Evolutionary conservation across 2,888 invertebrate genomes (phyloP).

Genomic region (Nudaria mundana): DNA sequence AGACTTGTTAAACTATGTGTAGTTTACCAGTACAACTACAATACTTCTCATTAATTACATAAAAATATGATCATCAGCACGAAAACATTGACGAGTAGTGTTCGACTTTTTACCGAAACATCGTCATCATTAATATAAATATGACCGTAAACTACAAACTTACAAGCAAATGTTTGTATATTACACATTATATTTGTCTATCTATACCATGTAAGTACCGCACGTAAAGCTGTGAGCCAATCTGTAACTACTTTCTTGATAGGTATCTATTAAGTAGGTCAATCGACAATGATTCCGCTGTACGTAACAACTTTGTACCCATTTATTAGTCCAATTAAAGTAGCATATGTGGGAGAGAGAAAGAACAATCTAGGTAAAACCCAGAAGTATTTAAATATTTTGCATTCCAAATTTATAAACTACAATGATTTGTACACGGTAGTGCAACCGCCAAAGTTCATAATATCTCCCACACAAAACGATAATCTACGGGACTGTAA

Average conservation of each 20-base stretch:
- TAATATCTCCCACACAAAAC: slow-evolving; percentile 11
- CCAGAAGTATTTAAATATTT: neutral
- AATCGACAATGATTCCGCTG: slow-evolving; percentile 33
- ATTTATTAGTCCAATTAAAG: slow-evolving; percentile 24
- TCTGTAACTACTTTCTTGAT: slow-evolving; percentile 28
- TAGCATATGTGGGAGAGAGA: slow-evolving; percentile 31
- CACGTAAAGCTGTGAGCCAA: slow-evolving; percentile 30
- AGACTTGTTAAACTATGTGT: no score
- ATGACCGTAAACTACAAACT: slow-evolving; percentile 1
- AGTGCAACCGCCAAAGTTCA: slow-evolving; percentile 1
- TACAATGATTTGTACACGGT: neutral
- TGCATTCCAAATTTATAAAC: neutral
- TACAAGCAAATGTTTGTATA: slow-evolving; percentile 2
- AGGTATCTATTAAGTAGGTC: slow-evolving; percentile 14
- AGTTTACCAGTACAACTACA: no score
- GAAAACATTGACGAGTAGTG: neutral
- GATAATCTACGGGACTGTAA: slow-evolving; percentile 14
- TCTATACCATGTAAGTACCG: slow-evolving; percentile 30
- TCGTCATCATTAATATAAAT: neutral
- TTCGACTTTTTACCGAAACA: no score
- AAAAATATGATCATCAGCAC: neutral
- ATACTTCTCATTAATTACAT: no score
- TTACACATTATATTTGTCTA: neutral
- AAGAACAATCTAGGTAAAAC: neutral
- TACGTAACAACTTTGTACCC: slow-evolving; percentile 27